These are phyloP conservation scores for Bradynema listronoti DNA, from an alignment of 1,140 invertebrate species.

Conservation along the genomic window DNA sequence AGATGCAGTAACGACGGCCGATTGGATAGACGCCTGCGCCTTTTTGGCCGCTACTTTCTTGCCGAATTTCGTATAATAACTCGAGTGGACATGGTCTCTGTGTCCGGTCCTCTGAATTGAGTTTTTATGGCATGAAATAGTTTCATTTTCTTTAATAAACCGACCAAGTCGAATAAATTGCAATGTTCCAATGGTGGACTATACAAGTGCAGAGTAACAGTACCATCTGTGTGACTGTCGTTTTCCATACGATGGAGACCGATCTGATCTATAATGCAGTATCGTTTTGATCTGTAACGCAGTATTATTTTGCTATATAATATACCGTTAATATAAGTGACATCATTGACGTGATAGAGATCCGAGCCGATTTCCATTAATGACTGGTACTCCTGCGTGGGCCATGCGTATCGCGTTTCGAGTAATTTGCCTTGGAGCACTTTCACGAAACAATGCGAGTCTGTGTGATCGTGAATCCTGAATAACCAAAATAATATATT, in stretches of 20 bases:
- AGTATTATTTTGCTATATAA: neutral
- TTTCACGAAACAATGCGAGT: slow-evolving; percentile 97
- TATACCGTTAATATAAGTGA: slow-evolving; percentile 1
- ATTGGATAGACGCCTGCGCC: too few species aligned
- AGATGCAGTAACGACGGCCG: too few species aligned
- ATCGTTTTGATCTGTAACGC: neutral
- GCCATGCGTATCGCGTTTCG: slow-evolving; percentile 72
- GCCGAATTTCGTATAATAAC: slow-evolving; percentile 46
- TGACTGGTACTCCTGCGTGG: slow-evolving; percentile 47
- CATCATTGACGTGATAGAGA: neutral
- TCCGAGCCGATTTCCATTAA: neutral
- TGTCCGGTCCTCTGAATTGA: slow-evolving; percentile 33
- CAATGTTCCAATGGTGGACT: slow-evolving; percentile 84
- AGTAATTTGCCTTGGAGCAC: slow-evolving; percentile 63
- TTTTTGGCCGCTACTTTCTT: slow-evolving; percentile 36
- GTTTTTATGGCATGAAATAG: slow-evolving; percentile 12
- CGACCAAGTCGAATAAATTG: slow-evolving; percentile 71
- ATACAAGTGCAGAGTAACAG: slow-evolving; percentile 92
- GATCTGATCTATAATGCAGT: slow-evolving; percentile 69
- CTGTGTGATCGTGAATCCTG: slow-evolving; percentile 86
- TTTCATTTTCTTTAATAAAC: neutral
- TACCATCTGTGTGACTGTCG: slow-evolving; percentile 74
- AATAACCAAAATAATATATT: slow-evolving; percentile 70
- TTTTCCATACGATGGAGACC: slow-evolving; percentile 95
- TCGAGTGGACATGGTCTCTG: slow-evolving; percentile 20